Conservation (phyloP, 2,888 invertebrate species). For the Cordylochernes scorpioides region DNA sequence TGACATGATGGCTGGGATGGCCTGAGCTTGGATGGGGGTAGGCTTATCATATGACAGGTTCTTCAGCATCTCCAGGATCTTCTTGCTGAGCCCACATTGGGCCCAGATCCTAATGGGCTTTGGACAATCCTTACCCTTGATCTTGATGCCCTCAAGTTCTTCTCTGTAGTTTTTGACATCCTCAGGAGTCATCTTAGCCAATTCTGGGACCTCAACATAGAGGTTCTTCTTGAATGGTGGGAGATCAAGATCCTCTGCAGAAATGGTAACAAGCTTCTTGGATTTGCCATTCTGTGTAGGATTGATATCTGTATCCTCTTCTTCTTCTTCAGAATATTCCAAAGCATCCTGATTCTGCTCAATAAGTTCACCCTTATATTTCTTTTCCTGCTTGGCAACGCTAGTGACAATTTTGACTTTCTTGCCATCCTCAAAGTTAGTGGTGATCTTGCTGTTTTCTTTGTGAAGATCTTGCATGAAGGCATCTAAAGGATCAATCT, state of each 20-base stretch:
- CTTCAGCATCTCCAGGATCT: conserved; percentile 69
- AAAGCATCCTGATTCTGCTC: conserved; percentile 93
- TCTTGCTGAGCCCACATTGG: conserved; percentile 87
- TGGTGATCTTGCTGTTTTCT: too few species aligned
- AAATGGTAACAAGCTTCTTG: conserved; percentile 76
- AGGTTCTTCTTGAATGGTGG: conserved; percentile 73
- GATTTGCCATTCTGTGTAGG: conserved; percentile 43
- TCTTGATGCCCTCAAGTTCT: conserved; percentile 73
- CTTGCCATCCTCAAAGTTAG: too few species aligned
- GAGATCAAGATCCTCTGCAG: conserved; percentile 61
- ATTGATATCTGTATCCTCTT: conserved; percentile 37
- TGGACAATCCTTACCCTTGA: conserved; percentile 87
- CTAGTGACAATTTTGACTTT: conserved; percentile 33
- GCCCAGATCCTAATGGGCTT: conserved; percentile 87
- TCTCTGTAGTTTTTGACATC: conserved; percentile 25
- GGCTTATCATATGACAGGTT: conserved; percentile 76
- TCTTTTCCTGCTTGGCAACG: conserved; percentile 45
- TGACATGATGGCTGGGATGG: conserved; percentile 68
- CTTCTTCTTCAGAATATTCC: conserved; percentile 84
- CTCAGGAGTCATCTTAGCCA: conserved; percentile 62
- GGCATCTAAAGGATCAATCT: conserved; percentile 84
- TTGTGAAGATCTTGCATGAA: conserved; percentile 62
- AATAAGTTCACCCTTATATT: conserved; percentile 70
- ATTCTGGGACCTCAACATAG: conserved; percentile 88
- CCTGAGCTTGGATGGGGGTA: conserved; percentile 94